Evolutionary conservation across 2,888 invertebrate species (phyloP), one percentile per base, ranked within the genome.

Genomic region (Hanleya hanleyi): DNA sequence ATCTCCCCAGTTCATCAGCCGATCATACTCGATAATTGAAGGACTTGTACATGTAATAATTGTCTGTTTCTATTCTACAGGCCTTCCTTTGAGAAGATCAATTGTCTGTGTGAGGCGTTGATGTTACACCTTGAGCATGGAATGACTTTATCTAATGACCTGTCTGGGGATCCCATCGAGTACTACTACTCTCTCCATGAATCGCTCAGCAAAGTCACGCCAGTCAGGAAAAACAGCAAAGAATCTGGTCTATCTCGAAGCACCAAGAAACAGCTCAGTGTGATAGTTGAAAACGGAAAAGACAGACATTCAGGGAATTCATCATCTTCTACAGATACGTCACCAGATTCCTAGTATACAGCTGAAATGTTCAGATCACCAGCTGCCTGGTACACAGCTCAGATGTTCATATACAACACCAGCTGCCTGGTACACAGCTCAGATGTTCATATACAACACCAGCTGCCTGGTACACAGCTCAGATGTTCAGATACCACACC

Each of bases 41-140:
- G n/a, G n/a, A n/a, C n/a, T n/a, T n/a, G n/a, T n/a, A n/a, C n/a
- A n/a, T n/a, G n/a, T n/a, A n/a, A n/a, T n/a, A n/a, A n/a, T n/a
- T n/a, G n/a, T n/a, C n/a, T n/a, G n/a, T n/a, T n/a, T n/a, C 75
- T 71, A 70, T 67, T 15, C 79, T 78, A 47, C 77, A 95, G 96
- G 85, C 97, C 97, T 0, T 95, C 96, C 0, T 97, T 97, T 91
- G 96, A 97, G 87, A 94, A 95, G 41, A 93, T 96, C 89, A 95
- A 96, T 91, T 94, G 95, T n/a, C 97, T 97, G 97, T 91, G 97
- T 57, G 84, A 87, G 61, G 84, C 85, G 12, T 73, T 88, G 26
- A 49, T 82, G 7, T 76, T 85, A 7, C 82, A 87, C 68, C 64
- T 87, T 6, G 84, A 86, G 70, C 86, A 86, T 74, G 82, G 84